A percentile compares a stretch with the other conserved stretches of the same genome.
These are phyloP conservation scores for Ptiloglossa arizonensis DNA, from an alignment of 1,140 invertebrate genomes.

Conservation along the genomic window DNA sequence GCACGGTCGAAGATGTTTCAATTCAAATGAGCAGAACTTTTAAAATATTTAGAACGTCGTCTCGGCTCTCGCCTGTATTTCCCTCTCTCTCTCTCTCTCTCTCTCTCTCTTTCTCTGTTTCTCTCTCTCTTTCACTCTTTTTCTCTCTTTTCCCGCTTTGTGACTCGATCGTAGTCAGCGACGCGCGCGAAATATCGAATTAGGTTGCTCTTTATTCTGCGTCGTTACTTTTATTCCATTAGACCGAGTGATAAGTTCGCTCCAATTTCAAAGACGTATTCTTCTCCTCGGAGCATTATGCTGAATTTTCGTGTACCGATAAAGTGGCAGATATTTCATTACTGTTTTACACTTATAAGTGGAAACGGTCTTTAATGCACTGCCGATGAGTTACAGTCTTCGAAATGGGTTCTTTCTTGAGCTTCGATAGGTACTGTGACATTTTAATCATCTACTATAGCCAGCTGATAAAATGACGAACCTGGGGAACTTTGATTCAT, in stretches of 20 bases:
- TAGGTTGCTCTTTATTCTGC: slow-evolving; percentile 58
- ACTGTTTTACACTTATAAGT: neutral
- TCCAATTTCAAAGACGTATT: slow-evolving; percentile 1
- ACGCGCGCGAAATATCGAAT: slow-evolving; percentile 63
- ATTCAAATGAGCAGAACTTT: slow-evolving; percentile 74
- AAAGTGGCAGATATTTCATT: neutral
- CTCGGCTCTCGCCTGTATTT: slow-evolving; percentile 31
- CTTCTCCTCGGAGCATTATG: no score
- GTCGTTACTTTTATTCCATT: slow-evolving; percentile 52
- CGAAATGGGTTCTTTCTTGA: no score
- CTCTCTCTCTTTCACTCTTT: neutral
- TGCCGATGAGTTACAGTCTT: no score
- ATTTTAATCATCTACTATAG: no score
- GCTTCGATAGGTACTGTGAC: no score
- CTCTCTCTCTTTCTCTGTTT: slow-evolving; percentile 34
- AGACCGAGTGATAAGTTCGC: neutral
- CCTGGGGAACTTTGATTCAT: no score
- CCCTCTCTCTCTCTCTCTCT: neutral
- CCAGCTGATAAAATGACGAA: no score
- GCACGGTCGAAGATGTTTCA: slow-evolving; percentile 65
- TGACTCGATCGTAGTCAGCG: slow-evolving; percentile 36
- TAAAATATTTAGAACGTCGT: slow-evolving; percentile 71
- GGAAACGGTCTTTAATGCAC: no score
- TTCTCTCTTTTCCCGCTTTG: slow-evolving; percentile 9
- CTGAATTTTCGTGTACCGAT: no score